A percentile compares a stretch with the other conserved stretches of the same genome.
phyloP scores from a whole-genome alignment of 2,888 invertebrate species.

The Abrostola tripartita region DNA sequence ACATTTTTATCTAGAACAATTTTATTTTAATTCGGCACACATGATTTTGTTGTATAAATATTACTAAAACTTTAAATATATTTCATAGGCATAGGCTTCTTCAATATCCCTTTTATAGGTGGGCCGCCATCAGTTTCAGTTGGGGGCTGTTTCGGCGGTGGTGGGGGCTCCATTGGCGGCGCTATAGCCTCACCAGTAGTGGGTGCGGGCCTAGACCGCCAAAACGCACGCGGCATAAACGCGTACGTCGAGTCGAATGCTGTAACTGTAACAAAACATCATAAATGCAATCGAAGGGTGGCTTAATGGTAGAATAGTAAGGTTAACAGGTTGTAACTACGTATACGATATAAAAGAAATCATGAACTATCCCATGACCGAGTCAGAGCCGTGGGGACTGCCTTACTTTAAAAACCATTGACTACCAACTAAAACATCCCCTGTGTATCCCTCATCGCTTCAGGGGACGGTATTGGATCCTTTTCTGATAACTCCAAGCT shows the following conservation, averaged over 20 bases:
- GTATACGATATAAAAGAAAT: too few relatives aligned
- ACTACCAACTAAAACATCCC: too few relatives aligned
- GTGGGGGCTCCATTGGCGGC: constrained; percentile 72
- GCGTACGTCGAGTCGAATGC: constrained; percentile 77
- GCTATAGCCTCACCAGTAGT: constrained; percentile 59
- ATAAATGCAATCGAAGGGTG: not conserved
- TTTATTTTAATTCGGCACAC: constrained; percentile 20
- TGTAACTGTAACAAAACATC: constrained; percentile 65
- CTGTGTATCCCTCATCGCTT: too few relatives aligned
- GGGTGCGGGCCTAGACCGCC: constrained; percentile 61
- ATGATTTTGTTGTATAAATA: constrained; percentile 28
- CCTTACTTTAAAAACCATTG: too few relatives aligned
- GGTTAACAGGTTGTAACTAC: too few relatives aligned
- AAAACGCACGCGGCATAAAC: constrained; percentile 75
- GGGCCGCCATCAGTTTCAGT: constrained; percentile 49
- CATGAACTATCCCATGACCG: too few relatives aligned
- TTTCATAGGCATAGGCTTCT: constrained; percentile 85
- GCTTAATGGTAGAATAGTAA: too few relatives aligned
- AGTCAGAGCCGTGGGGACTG: too few relatives aligned
- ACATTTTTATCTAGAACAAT: not conserved
- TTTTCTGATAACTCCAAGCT: too few relatives aligned
- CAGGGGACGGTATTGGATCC: too few relatives aligned
- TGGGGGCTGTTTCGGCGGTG: constrained; percentile 63
- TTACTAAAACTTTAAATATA: constrained; percentile 68
- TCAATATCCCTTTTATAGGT: constrained; percentile 81